phyloP scores from a whole-genome alignment of 2,888 invertebrate genomes.

The Campoplex capitator region DNA sequence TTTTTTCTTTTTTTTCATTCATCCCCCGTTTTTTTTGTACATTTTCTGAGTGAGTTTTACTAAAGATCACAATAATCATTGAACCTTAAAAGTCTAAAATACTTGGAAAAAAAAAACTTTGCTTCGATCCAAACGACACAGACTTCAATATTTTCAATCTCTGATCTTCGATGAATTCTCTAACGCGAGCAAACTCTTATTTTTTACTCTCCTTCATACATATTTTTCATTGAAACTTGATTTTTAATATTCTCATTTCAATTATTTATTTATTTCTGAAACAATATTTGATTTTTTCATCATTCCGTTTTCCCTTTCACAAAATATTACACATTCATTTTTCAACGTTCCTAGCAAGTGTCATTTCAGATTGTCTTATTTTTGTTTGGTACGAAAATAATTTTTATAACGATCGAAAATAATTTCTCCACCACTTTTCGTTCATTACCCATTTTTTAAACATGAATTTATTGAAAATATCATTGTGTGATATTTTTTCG shows the following conservation, averaged over 20 bases:
- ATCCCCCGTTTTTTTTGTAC: neutral
- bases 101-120: neutral
- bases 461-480: neutral
- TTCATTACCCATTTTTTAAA: neutral
- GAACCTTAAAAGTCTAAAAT: neutral
- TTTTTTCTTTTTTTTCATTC: neutral
- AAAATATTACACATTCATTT: neutral
- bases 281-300: constrained; percentile 39
- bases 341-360: neutral
- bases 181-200: neutral
- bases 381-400: neutral
- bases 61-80: neutral
- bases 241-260: neutral
- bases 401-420: neutral
- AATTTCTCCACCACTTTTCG: neutral
- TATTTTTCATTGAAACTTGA: neutral
- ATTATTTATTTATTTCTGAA: constrained; percentile 47
- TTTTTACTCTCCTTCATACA: neutral
- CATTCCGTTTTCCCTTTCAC: neutral
- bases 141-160: neutral
- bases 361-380: neutral
- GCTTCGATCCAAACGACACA: neutral
- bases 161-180: neutral
- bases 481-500: neutral
- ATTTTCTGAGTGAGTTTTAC: neutral